phyloP scores from a whole-genome alignment of 2,797 vertebrate species.

The Morelia viridis region DNA sequence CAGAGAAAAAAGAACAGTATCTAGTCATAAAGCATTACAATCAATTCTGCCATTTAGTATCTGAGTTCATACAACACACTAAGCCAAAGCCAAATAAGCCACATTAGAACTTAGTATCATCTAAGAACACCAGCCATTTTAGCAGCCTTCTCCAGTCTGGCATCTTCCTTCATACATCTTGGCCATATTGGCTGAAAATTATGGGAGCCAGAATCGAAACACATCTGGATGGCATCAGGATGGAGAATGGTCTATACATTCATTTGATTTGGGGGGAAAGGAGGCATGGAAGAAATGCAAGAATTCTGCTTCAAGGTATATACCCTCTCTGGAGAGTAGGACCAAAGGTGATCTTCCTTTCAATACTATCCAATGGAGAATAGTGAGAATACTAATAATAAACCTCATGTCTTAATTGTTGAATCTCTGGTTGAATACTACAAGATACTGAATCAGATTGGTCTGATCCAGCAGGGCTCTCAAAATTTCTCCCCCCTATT shows the following conservation, averaged over 20 bases:
- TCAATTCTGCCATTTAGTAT: not conserved
- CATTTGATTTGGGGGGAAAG: not conserved
- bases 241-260: not conserved
- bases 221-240: not conserved
- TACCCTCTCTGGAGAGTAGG: not conserved
- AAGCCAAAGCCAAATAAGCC: not conserved
- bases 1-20: not conserved
- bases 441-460: not conserved
- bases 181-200: not conserved
- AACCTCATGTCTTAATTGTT: not conserved
- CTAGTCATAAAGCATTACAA: not conserved
- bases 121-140: not conserved
- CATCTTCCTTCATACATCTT: not conserved
- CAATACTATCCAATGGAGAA: not conserved
- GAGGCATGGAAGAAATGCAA: not conserved
- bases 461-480: not conserved
- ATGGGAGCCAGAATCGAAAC: not conserved
- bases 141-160: not conserved
- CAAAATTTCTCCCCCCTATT: not conserved
- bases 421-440: not conserved
- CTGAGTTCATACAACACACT: not conserved
- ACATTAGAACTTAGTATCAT: not conserved
- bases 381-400: not conserved
- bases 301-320: not conserved
- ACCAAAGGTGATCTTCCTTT: not conserved